Conservation (phyloP, 2,888 invertebrate species). For the Heliconius erato region DNA sequence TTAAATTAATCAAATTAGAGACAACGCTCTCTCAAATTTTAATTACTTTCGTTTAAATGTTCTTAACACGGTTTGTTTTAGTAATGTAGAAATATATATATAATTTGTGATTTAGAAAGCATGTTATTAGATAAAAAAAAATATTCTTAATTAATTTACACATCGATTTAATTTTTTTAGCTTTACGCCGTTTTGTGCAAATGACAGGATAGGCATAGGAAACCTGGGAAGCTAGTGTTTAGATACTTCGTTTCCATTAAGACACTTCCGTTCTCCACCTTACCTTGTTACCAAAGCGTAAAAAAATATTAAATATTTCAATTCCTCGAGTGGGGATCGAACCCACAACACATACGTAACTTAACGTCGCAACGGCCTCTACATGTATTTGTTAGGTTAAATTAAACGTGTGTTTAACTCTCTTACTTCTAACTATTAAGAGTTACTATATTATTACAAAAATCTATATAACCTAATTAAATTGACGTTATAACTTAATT, state of each 20-base stretch:
- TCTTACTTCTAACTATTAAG: neutral
- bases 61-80: slow-evolving; percentile 13
- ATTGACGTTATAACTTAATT: slow-evolving; percentile 22
- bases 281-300: too few species aligned
- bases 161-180: neutral
- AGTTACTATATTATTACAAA: slow-evolving; percentile 12
- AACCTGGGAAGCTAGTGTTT: too few species aligned
- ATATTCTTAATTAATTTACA: neutral
- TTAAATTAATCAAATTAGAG: slow-evolving; percentile 48
- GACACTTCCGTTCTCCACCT: too few species aligned
- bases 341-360: too few species aligned
- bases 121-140: slow-evolving; percentile 4
- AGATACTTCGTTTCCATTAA: too few species aligned
- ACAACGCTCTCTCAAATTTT: slow-evolving; percentile 32
- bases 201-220: too few species aligned
- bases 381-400: neutral
- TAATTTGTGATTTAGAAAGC: neutral
- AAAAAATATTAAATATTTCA: too few species aligned
- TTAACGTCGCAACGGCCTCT: too few species aligned
- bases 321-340: too few species aligned
- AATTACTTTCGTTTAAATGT: slow-evolving; percentile 33
- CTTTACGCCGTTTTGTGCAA: too few species aligned
- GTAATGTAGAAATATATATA: neutral
- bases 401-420: neutral
- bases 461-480: slow-evolving; percentile 21